Conservation (phyloP, 2,113 vertebrate species). For the Chrysochloris asiatica region DNA sequence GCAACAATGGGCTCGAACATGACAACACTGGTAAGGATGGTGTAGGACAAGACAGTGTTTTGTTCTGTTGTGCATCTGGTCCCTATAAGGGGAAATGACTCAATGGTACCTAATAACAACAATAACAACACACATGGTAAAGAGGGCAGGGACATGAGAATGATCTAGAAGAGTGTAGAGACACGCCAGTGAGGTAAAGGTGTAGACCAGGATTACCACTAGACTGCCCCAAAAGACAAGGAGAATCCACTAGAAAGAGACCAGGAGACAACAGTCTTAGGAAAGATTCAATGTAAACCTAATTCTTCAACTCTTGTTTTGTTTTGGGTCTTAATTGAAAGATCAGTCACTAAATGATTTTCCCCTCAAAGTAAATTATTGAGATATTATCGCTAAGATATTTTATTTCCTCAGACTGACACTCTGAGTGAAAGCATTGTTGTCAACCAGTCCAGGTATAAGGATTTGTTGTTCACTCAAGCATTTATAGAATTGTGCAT, state of each 20-base stretch:
- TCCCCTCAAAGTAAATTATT: not conserved
- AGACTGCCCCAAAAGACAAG: not conserved
- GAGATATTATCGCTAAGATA: not conserved
- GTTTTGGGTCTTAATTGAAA: not conserved
- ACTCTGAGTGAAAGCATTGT: not conserved
- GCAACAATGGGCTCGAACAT: no score
- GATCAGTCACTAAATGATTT: not conserved
- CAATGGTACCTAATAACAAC: no score
- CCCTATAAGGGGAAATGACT: no score
- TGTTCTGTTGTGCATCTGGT: no score
- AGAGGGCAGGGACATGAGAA: not conserved
- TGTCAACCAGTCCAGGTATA: not conserved
- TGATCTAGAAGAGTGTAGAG: not conserved
- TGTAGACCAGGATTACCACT: not conserved
- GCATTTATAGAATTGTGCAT: not conserved
- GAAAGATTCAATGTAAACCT: not conserved
- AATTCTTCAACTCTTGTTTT: not conserved
- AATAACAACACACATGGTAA: no score
- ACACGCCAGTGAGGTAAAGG: not conserved
- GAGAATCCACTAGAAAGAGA: not conserved
- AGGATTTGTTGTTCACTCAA: not conserved
- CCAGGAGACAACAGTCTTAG: not conserved
- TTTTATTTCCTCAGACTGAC: not conserved
- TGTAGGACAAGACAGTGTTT: no score
- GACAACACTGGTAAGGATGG: no score